Evolutionary conservation across 2,888 invertebrate genomes (phyloP), one percentile per base, ranked within the genome.

Genomic region (Entomobrya proxima): DNA sequence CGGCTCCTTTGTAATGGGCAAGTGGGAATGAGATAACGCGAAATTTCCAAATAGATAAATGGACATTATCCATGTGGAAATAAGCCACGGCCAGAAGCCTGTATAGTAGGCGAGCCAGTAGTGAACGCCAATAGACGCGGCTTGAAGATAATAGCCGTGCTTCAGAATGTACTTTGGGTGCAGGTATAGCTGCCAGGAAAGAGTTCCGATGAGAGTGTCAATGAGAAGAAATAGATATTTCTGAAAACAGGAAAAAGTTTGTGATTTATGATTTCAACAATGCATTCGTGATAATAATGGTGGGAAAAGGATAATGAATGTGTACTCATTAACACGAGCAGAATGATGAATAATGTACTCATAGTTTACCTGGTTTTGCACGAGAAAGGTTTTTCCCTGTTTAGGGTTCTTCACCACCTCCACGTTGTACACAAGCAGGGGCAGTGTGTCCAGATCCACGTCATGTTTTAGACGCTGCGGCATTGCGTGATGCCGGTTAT

Each of bases 401-500:
- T 86, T 85, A 32, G 83, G 58, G 35, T 88, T 88, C n/a, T 86
- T 75, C 0, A 81, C 87, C 21, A 88, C 87, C 35, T 86, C 69
- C 0, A 78, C 84, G 72, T 88, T 89, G 35, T 87, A 88, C 0
- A 86, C 88, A 2, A 89, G 6, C 0, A 89, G 64, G 7, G 89
- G 89, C 55, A 88, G 69, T 1, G 89, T 89, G 40, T 89, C 87
- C 13, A 89, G 78, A 77, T 89, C 89, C 0, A 89, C 87, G 64
- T 89, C 89, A 50, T 87, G 88, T 15, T 89, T 80, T 18, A 89
- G 18, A 32, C 89, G 67, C 21, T 89, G 88, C 0, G 89, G 89
- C 89, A 89, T 89, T 2, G 89, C 89, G 69, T 89, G 89, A 79
- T 89, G 89, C 27, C 87, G 55, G 50, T 88, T 89, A 76, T 89